Conservation (phyloP, 1,140 invertebrate species). For the Belonocnema kinseyi region DNA sequence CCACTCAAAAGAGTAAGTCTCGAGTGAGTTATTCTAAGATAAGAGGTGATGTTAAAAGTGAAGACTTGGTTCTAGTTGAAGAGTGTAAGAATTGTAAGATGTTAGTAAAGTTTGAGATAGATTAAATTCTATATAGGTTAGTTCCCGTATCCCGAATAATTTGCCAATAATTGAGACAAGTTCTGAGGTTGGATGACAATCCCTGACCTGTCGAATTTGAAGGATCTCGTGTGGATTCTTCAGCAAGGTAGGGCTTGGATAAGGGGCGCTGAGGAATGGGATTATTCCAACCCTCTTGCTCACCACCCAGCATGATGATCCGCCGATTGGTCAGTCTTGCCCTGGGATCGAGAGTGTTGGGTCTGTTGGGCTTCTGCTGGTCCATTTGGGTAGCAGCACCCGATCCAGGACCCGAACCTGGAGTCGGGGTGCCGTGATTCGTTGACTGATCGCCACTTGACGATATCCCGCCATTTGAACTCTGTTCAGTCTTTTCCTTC, state of each 20-base stretch:
- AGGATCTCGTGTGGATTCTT: constrained; percentile 35
- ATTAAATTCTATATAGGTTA: no score
- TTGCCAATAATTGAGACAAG: background rate
- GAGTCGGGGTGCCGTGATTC: constrained; percentile 70
- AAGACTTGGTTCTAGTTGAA: no score
- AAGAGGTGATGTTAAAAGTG: background rate
- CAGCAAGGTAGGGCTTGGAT: constrained; percentile 39
- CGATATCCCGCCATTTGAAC: constrained; percentile 80
- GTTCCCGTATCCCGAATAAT: background rate
- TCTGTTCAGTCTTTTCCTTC: constrained; percentile 92
- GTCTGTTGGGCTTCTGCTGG: constrained; percentile 81
- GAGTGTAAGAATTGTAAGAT: no score
- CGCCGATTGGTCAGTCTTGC: constrained; percentile 74
- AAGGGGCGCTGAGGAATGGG: constrained; percentile 45
- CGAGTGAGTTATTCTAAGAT: background rate
- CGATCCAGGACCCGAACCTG: constrained; percentile 65
- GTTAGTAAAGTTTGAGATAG: no score
- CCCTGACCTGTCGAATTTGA: constrained; percentile 52
- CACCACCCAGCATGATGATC: constrained; percentile 56
- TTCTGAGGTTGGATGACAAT: constrained; percentile 30
- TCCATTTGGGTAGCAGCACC: constrained; percentile 55
- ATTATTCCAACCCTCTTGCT: constrained; percentile 52
- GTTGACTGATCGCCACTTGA: constrained; percentile 77
- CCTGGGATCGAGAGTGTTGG: constrained; percentile 83
- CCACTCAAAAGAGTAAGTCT: background rate